Percentiles rank a stretch among this genome's conserved stretches.
phyloP scores from a whole-genome alignment of 2,113 vertebrate species.

The Pelmatolapia mariae region DNA sequence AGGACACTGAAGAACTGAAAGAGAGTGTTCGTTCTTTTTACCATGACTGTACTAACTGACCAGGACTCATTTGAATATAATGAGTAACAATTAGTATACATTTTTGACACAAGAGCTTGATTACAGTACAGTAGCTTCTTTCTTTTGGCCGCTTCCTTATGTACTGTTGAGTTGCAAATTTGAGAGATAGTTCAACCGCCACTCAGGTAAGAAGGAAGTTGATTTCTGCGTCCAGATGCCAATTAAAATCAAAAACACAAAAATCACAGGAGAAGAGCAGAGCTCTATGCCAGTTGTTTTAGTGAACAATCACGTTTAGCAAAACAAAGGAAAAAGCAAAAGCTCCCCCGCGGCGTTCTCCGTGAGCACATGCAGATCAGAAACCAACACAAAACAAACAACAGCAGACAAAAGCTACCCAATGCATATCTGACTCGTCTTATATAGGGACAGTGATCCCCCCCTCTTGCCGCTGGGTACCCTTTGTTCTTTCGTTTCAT shows the following conservation, averaged over 20 bases:
- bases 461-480: fast-evolving
- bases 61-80: neutral
- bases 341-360: neutral
- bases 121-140: neutral
- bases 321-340: neutral
- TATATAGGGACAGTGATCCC: neutral
- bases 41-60: neutral
- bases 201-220: neutral
- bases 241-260: neutral
- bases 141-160: fast-evolving
- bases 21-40: neutral
- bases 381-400: neutral
- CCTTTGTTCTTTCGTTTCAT: neutral
- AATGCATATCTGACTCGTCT: neutral
- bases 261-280: neutral
- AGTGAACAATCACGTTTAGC: neutral
- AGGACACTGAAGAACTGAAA: neutral
- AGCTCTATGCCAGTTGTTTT: neutral
- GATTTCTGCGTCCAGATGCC: neutral
- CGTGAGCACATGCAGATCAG: fast-evolving
- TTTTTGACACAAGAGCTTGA: neutral
- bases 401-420: neutral
- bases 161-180: neutral
- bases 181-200: neutral
- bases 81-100: neutral